A percentile compares a stretch with the other conserved stretches of the same genome.
Conservation (phyloP, 2,797 vertebrate species). For the Leucoraja ocellata region DNA sequence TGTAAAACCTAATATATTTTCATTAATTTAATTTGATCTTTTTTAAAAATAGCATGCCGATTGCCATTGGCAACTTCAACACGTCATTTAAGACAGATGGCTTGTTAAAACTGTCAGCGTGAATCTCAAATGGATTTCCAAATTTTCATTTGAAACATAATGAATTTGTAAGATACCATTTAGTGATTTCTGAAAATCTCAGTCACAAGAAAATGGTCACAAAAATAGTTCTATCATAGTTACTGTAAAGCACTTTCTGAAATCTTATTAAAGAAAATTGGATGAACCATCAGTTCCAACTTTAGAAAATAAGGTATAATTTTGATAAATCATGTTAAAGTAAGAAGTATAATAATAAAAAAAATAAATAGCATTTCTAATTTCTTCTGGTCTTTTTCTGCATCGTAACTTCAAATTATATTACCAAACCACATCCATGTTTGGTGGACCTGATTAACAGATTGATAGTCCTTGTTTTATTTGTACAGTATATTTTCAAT, state of each 20-base stretch:
- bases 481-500: conserved; percentile 13
- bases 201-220: not conserved
- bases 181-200: not conserved
- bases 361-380: not conserved
- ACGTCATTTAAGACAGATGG: not conserved
- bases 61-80: not conserved
- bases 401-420: not conserved
- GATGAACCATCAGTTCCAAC: not conserved
- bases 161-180: not conserved
- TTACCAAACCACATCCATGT: not conserved
- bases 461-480: not conserved
- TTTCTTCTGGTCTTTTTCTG: not conserved
- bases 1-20: not conserved
- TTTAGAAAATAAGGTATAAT: not conserved
- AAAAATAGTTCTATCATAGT: not conserved
- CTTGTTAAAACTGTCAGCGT: not conserved
- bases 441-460: not conserved
- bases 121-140: not conserved
- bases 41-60: not conserved
- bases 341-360: not conserved
- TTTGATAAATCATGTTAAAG: not conserved
- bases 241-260: not conserved
- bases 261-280: not conserved
- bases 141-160: not conserved
- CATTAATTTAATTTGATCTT: conserved; percentile 50